phyloP scores from a whole-genome alignment of 2,888 invertebrate species.

The Epistrophe eligans region DNA sequence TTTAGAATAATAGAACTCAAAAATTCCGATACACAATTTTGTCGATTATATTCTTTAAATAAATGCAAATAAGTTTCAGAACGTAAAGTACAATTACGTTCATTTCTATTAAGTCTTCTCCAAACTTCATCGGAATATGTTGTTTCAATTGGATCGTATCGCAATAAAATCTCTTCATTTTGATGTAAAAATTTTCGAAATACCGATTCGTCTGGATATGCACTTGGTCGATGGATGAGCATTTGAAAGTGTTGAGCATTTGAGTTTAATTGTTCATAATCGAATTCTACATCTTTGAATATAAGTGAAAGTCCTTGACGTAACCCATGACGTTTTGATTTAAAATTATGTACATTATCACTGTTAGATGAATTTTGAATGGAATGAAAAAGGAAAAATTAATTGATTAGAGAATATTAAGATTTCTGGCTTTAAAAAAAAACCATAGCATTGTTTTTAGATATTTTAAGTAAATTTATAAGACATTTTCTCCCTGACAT shows the following conservation, averaged over 20 bases:
- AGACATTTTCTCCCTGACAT: too few relatives aligned
- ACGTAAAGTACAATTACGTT: slow-evolving; percentile 85
- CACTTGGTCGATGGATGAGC: slow-evolving; percentile 80
- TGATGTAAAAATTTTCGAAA: slow-evolving; percentile 79
- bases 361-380: background rate
- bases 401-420: background rate
- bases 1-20: slow-evolving; percentile 80
- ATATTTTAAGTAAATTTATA: too few relatives aligned
- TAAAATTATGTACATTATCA: background rate
- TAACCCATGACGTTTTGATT: slow-evolving; percentile 26
- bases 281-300: slow-evolving; percentile 12
- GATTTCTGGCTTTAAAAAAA: too few relatives aligned
- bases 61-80: slow-evolving; percentile 81
- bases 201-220: slow-evolving; percentile 81
- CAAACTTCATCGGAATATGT: slow-evolving; percentile 80
- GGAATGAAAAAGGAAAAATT: background rate
- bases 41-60: slow-evolving; percentile 80
- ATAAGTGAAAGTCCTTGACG: slow-evolving; percentile 50
- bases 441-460: too few relatives aligned
- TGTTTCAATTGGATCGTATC: slow-evolving; percentile 79
- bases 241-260: slow-evolving; percentile 81
- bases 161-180: slow-evolving; percentile 79
- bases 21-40: slow-evolving; percentile 85
- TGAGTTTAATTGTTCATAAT: slow-evolving; percentile 16
- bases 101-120: slow-evolving; percentile 79